These are phyloP conservation scores for Monarcha castaneiventris DNA, from an alignment of 2,113 vertebrate genomes.

Conservation along the genomic window DNA sequence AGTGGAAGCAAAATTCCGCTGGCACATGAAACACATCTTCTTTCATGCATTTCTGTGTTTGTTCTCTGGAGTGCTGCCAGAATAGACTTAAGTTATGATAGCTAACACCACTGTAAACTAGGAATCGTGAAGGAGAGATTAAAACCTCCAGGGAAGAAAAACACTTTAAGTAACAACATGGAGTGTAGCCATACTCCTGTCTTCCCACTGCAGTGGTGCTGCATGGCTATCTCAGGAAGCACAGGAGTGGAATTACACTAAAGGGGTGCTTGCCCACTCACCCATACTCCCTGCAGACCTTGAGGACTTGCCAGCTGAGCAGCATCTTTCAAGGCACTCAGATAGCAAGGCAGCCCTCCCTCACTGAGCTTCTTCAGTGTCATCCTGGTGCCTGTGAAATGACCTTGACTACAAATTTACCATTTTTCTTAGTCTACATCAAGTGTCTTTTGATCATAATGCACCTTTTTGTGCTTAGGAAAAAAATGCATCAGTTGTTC, in stretches of 20 bases:
- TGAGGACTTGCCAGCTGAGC: not conserved
- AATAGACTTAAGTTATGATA: not conserved
- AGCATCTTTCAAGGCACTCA: not conserved
- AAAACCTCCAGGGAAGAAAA: not conserved
- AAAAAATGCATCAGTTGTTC: not conserved
- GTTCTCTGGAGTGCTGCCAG: not conserved
- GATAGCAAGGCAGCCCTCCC: not conserved
- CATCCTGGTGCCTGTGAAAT: not conserved
- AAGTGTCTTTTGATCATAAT: not conserved
- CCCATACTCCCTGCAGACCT: not conserved
- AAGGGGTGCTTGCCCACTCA: not conserved
- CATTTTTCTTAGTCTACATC: not conserved
- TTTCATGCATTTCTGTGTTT: not conserved
- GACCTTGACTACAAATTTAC: not conserved
- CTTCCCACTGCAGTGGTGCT: not conserved
- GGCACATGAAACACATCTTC: not conserved
- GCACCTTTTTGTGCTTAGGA: not conserved
- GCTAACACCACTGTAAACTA: not conserved
- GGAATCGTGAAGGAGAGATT: not conserved
- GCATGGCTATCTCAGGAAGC: not conserved
- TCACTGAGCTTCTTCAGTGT: not conserved
- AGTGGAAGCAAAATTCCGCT: not conserved
- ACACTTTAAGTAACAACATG: not conserved
- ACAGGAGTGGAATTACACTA: not conserved
- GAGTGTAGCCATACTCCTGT: not conserved